Evolutionary conservation across 2,113 vertebrate species (phyloP).

Genomic region (Muntiacus reevesi): DNA sequence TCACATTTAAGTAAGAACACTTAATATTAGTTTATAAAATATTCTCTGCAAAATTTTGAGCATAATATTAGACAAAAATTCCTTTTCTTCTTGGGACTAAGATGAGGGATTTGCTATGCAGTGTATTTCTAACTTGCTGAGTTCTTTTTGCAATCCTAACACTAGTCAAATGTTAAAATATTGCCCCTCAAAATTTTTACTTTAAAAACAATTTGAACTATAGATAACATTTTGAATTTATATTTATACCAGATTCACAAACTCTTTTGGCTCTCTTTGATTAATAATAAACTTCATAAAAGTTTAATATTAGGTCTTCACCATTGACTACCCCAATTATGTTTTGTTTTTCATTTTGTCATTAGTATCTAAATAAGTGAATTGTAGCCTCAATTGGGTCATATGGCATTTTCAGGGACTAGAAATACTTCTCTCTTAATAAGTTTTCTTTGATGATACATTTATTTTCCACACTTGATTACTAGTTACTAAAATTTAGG

Average conservation of each 20-base stretch:
- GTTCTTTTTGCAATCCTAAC: not conserved
- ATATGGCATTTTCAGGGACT: not conserved
- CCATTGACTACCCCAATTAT: not conserved
- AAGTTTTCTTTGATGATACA: not conserved
- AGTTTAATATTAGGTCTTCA: not conserved
- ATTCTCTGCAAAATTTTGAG: not conserved
- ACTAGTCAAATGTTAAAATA: not conserved
- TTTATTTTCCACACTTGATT: not conserved
- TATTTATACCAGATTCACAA: not conserved
- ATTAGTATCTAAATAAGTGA: not conserved
- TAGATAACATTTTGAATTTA: not conserved
- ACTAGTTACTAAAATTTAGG: not conserved
- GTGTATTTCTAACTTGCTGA: not conserved
- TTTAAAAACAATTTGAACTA: not conserved
- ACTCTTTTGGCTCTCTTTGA: not conserved
- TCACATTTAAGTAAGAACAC: not conserved
- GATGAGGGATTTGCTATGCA: not conserved
- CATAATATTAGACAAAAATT: not conserved
- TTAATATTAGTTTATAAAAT: slow-evolving; percentile 25
- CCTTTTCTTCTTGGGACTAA: not conserved
- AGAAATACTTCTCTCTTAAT: not conserved
- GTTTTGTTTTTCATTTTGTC: not conserved
- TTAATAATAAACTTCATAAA: not conserved
- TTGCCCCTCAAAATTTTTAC: not conserved
- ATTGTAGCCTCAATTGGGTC: not conserved